These are phyloP conservation scores for Dysidea cf. avara DNA, from an alignment of 37 sponge, comb jelly and placozoan species.

Conservation along the genomic window DNA sequence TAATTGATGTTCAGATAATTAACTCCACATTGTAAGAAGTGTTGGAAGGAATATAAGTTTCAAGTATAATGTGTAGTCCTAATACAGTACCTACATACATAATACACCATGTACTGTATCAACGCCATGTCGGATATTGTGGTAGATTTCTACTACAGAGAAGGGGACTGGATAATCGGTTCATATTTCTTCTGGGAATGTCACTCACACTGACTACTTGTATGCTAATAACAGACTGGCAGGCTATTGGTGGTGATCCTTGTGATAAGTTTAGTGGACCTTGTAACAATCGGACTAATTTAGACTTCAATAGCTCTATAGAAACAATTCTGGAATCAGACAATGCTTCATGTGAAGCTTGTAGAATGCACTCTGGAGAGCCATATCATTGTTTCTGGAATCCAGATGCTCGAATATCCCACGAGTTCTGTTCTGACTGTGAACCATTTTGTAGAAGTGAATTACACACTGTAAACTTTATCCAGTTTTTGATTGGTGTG, in stretches of 20 bases:
- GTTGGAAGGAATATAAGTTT: too few relatives aligned
- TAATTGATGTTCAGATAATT: too few relatives aligned
- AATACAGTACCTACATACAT: too few relatives aligned
- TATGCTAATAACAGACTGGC: conserved; percentile 39
- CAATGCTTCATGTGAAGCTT: too few relatives aligned
- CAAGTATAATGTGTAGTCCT: too few relatives aligned
- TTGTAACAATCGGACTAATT: too few relatives aligned
- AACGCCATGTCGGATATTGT: too few relatives aligned
- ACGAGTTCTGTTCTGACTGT: conserved; percentile 40
- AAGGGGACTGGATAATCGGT: conserved; percentile 15
- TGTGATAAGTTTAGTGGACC: conserved; percentile 32
- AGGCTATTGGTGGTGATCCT: conserved; percentile 54
- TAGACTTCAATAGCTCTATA: too few relatives aligned
- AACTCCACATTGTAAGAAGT: too few relatives aligned
- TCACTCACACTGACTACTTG: background rate
- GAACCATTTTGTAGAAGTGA: conserved; percentile 26
- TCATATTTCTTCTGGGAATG: conserved; percentile 8
- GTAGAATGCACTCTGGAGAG: too few relatives aligned
- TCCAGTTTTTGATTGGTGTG: conserved; percentile 38
- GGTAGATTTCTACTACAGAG: conserved; percentile 27
- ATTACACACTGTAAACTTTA: conserved; percentile 25
- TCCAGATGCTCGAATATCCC: conserved; percentile 33
- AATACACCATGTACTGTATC: too few relatives aligned
- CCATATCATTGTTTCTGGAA: conserved; percentile 45
- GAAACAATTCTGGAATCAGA: too few relatives aligned